A percentile compares a stretch with the other conserved stretches of the same genome.
Evolutionary conservation across 2,888 invertebrate genomes (phyloP).

Genomic region (Ophion ellenae): DNA sequence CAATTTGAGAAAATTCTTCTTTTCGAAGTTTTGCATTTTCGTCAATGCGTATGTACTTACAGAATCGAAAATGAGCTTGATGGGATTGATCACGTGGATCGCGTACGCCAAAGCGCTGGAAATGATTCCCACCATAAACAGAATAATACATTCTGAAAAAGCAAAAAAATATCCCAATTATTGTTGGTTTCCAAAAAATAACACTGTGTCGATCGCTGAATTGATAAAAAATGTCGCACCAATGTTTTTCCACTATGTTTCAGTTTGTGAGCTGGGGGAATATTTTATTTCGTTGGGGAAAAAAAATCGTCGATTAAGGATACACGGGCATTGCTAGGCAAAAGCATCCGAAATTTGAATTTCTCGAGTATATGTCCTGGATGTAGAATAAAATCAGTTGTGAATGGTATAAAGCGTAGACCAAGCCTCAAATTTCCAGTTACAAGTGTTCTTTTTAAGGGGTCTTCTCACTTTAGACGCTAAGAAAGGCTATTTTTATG

Average conservation of each 20-base stretch:
- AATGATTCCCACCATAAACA: conserved; percentile 79
- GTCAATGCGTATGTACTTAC: conserved; percentile 75
- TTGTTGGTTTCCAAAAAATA: conserved; percentile 18
- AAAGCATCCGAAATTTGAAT: no score
- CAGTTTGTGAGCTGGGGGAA: no score
- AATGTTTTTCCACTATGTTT: neutral
- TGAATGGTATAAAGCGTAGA: no score
- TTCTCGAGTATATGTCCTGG: no score
- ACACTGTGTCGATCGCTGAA: neutral
- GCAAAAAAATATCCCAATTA: conserved; percentile 33
- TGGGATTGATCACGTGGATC: conserved; percentile 79
- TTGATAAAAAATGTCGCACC: neutral
- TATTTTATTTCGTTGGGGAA: no score
- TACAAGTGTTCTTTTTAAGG: no score
- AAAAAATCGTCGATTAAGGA: neutral
- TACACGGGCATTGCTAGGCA: no score
- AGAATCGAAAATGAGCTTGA: conserved; percentile 75
- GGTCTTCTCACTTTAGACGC: no score
- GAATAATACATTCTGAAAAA: conserved; percentile 81
- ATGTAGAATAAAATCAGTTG: no score
- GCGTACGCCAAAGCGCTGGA: conserved; percentile 78
- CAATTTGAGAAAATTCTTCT: neutral
- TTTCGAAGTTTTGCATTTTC: neutral
- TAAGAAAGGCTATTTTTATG: no score
- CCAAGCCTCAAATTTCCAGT: no score